A percentile compares a stretch with the other conserved stretches of the same genome.
Evolutionary conservation across 2,888 invertebrate genomes (phyloP).

Genomic region (Agrotis ipsilon): DNA sequence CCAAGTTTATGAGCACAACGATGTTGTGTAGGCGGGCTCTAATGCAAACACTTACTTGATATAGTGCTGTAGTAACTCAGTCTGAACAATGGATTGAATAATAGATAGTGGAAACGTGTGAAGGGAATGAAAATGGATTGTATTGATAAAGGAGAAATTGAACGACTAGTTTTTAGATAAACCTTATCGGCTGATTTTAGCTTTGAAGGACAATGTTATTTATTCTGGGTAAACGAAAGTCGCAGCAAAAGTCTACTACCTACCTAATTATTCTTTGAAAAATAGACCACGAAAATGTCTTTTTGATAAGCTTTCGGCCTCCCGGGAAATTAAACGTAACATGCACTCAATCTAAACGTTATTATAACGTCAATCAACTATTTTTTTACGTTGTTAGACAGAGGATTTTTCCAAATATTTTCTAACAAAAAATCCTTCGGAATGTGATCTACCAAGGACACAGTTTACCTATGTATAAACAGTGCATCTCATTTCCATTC

Average conservation of each 20-base stretch:
- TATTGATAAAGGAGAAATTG: not conserved
- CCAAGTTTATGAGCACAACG: slow-evolving; percentile 84
- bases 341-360: no score
- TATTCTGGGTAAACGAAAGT: not conserved
- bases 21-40: slow-evolving; percentile 73
- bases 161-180: not conserved
- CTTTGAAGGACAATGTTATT: slow-evolving; percentile 4
- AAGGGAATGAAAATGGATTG: slow-evolving; percentile 10
- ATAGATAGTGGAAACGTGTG: slow-evolving; percentile 29
- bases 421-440: no score
- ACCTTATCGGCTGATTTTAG: not conserved
- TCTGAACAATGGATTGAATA: slow-evolving; percentile 40
- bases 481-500: no score
- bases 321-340: no score
- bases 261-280: not conserved
- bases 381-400: no score
- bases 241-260: not conserved
- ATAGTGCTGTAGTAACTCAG: slow-evolving; percentile 53
- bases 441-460: no score
- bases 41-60: slow-evolving; percentile 67
- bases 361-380: no score
- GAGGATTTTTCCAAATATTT: no score
- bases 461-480: no score
- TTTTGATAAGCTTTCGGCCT: no score
- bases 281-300: not conserved